A percentile compares a stretch with the other conserved stretches of the same genome.
These are phyloP conservation scores for Saguinus midas DNA, from an alignment of 2,113 vertebrate genomes.

Conservation along the genomic window DNA sequence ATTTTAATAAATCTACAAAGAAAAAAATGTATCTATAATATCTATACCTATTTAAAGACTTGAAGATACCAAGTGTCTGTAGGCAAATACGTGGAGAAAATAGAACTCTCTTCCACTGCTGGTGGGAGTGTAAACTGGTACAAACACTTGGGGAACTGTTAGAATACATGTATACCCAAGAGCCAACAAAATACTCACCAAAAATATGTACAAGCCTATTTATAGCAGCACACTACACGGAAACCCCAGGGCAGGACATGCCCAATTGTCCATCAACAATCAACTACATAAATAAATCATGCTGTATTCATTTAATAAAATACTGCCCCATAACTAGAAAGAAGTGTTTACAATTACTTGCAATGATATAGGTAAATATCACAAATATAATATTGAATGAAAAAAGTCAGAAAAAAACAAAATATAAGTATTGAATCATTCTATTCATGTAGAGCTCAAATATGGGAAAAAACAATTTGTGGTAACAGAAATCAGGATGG, in stretches of 20 bases:
- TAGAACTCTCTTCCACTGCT: neutral
- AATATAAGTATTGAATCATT: neutral
- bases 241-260: neutral
- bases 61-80: neutral
- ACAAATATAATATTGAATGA: neutral
- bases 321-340: fast-evolving
- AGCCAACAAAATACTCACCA: neutral
- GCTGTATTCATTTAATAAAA: neutral
- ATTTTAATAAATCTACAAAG: too few species aligned
- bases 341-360: neutral
- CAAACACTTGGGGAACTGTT: neutral
- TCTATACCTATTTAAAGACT: neutral
- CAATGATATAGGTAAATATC: neutral
- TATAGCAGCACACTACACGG: neutral
- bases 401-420: neutral
- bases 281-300: neutral
- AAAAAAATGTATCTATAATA: neutral
- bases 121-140: neutral
- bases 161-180: neutral
- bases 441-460: neutral
- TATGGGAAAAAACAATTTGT: neutral
- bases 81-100: neutral
- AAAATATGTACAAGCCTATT: neutral
- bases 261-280: neutral
- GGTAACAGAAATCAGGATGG: neutral